A percentile compares a stretch with the other conserved stretches of the same genome.
Evolutionary conservation across 2,888 invertebrate species (phyloP).

Genomic region (Hirtodrosophila cameraria): DNA sequence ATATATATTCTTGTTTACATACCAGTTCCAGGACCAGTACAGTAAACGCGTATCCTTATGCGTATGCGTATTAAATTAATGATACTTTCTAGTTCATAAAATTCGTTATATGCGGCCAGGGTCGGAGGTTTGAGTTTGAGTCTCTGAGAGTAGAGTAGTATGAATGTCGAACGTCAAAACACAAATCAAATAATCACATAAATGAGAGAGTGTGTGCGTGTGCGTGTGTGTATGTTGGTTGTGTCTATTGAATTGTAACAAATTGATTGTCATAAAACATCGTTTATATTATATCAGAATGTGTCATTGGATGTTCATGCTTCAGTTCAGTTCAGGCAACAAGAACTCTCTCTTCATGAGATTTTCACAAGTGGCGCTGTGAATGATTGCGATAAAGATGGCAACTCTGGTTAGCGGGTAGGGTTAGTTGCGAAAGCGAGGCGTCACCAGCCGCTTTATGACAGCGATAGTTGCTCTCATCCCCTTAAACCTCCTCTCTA

Average conservation of each 20-base stretch:
- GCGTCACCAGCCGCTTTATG: slow-evolving; percentile 20
- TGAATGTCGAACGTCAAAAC: slow-evolving; percentile 71
- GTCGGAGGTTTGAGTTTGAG: slow-evolving; percentile 2
- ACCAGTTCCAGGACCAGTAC: too few relatives aligned
- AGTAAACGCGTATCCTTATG: slow-evolving; percentile 28
- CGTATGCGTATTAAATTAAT: slow-evolving; percentile 83
- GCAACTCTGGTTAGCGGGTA: slow-evolving; percentile 13
- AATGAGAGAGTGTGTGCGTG: slow-evolving; percentile 61
- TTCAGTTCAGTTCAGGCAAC: slow-evolving; percentile 66
- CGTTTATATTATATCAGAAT: slow-evolving; percentile 81
- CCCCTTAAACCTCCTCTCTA: slow-evolving; percentile 44
- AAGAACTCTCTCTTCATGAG: slow-evolving; percentile 39
- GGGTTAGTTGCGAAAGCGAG: too few relatives aligned
- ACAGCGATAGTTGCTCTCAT: slow-evolving; percentile 60
- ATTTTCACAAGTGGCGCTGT: slow-evolving; percentile 75
- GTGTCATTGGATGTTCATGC: slow-evolving; percentile 76
- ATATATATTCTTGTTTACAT: slow-evolving; percentile 38
- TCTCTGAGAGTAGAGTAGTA: slow-evolving; percentile 23
- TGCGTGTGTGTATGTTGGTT: slow-evolving; percentile 28
- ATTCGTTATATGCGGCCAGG: slow-evolving; percentile 67
- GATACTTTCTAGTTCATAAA: slow-evolving; percentile 84
- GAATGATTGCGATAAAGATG: slow-evolving; percentile 76
- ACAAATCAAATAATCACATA: slow-evolving; percentile 80
- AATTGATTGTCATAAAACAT: slow-evolving; percentile 83
- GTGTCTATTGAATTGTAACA: slow-evolving; percentile 82